Evolutionary conservation across 2,888 invertebrate species (phyloP), one percentile per base, ranked within the genome.

Genomic region (Latrodectus elegans): DNA sequence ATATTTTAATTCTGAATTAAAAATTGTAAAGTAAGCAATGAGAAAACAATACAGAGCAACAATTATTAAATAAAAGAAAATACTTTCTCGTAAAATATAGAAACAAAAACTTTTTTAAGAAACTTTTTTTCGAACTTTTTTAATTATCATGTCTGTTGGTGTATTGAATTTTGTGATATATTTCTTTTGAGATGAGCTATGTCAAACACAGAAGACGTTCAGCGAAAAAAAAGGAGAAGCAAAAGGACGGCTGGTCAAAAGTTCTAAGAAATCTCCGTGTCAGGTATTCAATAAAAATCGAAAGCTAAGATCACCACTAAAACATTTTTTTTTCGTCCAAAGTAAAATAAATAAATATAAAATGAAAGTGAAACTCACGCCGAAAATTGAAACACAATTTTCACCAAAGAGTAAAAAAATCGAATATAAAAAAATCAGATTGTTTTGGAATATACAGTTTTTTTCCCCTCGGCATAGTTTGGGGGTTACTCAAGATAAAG

Each of bases 371-470:
- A 84, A 84, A 84, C 78, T 78, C 78, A 64, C 55, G 60, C 38
- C 51, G 53, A 78, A 76, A 82, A 84, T 72, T 77, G 77, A 72
- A 84, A 84, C 84, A 84, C 84, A 72, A 84, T 78, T 84, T 84
- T 78, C 72, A 22, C 55, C 73, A 11, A 81, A 74, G 67, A 67
- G 64, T 22, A 67, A 67, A 74, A 81, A 74, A 67, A 53, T 49
- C n/a, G n/a, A 53, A 73, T 38, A 38, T 15, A 49, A 77, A 60
- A 78, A 70, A 26, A 70, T 38, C 70, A 53, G 70, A 81, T 81
- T 81, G 74, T 81, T 81, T 73, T 72, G 67, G 53, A 53, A 68
- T 12, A 74, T 14, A 60, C 14, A 64, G 4, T 1, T 71, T 70
- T 83, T 84, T 72, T 72, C 77, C 51, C 68, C 70, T 49, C 15